Evolutionary conservation across 2,113 vertebrate species (phyloP), one percentile per base, ranked within the genome.

Genomic region (Camelus bactrianus): DNA sequence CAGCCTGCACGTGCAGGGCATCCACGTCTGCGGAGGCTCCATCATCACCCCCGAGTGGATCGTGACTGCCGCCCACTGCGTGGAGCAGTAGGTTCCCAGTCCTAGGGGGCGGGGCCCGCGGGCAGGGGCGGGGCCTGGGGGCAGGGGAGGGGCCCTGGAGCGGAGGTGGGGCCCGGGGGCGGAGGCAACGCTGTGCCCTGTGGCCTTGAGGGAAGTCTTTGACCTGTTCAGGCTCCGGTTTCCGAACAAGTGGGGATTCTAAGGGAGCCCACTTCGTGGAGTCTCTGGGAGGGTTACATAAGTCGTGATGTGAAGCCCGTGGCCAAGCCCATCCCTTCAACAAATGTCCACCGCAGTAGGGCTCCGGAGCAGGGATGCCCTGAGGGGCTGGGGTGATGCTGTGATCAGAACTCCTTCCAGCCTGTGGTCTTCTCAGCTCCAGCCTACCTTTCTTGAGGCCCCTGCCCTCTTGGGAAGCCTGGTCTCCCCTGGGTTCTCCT

Each of bases 31-130:
- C 0, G 99, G 99, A 50, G 99, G 99, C 26, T 99, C 99, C 97
- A 99, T 99, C 97, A 98, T 99, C 91, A 98, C 99, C 1, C 97
- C 60, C 0, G 97, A 96, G 46, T 99, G 99, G 99, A 99, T 99
- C 6, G 98, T 99, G 56, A 99, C 99, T 0, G 99, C 99, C 0
- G 99, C 99, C 0, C 99, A 99, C 98, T 99, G 99, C 6, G 99
- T 99, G 46, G 99, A 99, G 54, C 98, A 99, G 99, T 99, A 98
- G 97, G 99, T 93, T 20, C 16, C 0, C 0, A 24, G 35, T 1
- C 19, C 15, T 0, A 38, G 20, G 56, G 28, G 56, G 11, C 3
- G 20, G 30, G 56, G 26, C 28, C 35, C 13, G 52, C 52, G 13
- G 52, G 52, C 13, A 11, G 52, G 13, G 48, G 48, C 28, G 17